Percentiles rank a stretch among this genome's conserved stretches.
These are phyloP conservation scores for Otis tarda DNA, from an alignment of 2,113 vertebrate species.

Conservation along the genomic window DNA sequence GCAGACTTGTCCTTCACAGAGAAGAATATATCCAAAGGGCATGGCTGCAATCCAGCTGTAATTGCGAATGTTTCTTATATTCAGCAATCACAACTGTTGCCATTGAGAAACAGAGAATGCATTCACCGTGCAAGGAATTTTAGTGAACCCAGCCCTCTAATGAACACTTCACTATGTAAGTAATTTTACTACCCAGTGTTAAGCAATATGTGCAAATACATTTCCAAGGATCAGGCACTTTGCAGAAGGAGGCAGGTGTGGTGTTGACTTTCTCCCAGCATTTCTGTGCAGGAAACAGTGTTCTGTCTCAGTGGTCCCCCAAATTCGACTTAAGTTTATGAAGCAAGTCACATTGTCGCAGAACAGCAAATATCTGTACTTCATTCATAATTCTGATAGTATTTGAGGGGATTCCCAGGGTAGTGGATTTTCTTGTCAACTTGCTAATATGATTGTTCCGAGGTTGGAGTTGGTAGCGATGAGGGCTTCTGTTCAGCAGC, in stretches of 20 bases:
- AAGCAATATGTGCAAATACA: fast-evolving
- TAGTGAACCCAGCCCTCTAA: background rate
- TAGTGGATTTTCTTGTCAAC: background rate
- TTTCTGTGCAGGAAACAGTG: background rate
- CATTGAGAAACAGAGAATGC: background rate
- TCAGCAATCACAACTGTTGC: background rate
- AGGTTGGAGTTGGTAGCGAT: background rate
- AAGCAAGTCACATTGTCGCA: background rate
- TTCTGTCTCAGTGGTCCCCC: background rate
- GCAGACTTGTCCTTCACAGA: background rate
- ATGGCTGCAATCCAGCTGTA: conserved; percentile 40
- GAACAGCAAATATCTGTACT: background rate
- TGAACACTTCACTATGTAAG: background rate
- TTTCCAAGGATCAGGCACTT: background rate
- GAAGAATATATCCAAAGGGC: conserved; percentile 29
- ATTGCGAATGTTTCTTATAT: background rate
- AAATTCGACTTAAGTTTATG: background rate
- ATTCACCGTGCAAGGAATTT: background rate
- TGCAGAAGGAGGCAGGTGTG: background rate
- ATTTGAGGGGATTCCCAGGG: background rate
- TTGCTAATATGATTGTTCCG: background rate
- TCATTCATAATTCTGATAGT: background rate
- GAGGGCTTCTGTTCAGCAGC: background rate
- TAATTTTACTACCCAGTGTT: background rate
- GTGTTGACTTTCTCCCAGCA: background rate